These are phyloP conservation scores for Limosa lapponica DNA, from an alignment of 2,797 vertebrate genomes.

Conservation along the genomic window DNA sequence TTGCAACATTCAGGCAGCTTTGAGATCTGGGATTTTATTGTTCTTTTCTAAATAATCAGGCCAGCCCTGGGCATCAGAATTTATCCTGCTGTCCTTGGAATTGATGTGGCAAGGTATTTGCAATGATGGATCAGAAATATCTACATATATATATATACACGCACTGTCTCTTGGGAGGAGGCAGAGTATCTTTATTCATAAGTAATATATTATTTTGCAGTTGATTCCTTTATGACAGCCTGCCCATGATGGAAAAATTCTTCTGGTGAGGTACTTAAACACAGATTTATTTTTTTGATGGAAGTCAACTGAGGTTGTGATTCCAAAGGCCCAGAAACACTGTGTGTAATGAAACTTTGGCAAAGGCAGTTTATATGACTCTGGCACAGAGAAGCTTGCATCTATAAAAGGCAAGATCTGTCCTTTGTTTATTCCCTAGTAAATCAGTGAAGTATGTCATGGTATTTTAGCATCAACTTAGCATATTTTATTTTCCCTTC, in stretches of 20 bases:
- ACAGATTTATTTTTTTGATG: neutral
- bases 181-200: neutral
- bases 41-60: neutral
- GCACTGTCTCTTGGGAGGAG: neutral
- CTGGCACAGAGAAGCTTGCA: constrained; percentile 40
- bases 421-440: constrained; percentile 74
- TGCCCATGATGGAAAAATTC: neutral
- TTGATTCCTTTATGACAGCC: neutral
- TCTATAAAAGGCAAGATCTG: constrained; percentile 80
- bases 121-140: neutral
- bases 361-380: constrained; percentile 26
- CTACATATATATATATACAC: neutral
- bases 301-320: neutral
- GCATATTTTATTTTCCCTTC: constrained; percentile 62
- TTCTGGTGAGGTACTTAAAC: neutral
- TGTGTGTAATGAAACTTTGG: constrained; percentile 45
- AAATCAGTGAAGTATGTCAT: constrained; percentile 68
- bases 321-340: constrained; percentile 5
- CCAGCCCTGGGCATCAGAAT: neutral
- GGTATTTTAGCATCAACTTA: constrained; percentile 71
- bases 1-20: neutral
- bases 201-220: neutral
- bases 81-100: neutral
- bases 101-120: neutral
- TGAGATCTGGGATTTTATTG: neutral